Evolutionary conservation across 2,113 vertebrate genomes (phyloP).

Genomic region (Taxidea taxus): DNA sequence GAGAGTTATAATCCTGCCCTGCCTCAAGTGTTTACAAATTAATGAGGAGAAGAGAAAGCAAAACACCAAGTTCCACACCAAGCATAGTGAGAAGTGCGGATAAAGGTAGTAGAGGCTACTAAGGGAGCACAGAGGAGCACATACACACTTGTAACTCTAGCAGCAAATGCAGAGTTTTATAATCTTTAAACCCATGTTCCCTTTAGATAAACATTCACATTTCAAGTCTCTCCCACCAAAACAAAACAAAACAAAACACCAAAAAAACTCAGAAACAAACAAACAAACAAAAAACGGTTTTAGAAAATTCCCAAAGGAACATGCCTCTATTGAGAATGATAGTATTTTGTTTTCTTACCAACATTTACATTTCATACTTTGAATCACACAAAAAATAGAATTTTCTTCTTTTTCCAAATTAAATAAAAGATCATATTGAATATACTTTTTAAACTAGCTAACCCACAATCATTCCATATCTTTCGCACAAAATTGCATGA

Average conservation of each 20-base stretch:
- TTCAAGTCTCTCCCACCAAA: not conserved
- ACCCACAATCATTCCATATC: not conserved
- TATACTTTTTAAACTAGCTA: not conserved
- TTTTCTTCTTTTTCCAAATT: not conserved
- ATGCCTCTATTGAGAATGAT: not conserved
- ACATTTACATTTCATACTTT: not conserved
- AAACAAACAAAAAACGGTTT: not conserved
- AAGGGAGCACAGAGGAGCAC: not conserved
- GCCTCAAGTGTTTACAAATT: not conserved
- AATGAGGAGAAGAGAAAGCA: not conserved
- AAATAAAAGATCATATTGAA: not conserved
- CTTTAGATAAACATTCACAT: not conserved
- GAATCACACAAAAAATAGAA: not conserved
- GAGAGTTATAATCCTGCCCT: not conserved
- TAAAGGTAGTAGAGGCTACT: not conserved
- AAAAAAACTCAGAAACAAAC: too few species aligned
- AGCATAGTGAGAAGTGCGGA: not conserved
- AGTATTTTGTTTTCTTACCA: not conserved
- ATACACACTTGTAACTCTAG: not conserved
- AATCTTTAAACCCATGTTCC: not conserved
- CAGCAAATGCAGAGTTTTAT: not conserved
- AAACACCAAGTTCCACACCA: not conserved
- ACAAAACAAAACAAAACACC: not conserved
- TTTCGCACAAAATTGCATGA: not conserved
- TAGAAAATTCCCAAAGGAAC: not conserved